Conservation (phyloP, 2,797 vertebrate genomes). For the Coranthus polyacanthus region DNA sequence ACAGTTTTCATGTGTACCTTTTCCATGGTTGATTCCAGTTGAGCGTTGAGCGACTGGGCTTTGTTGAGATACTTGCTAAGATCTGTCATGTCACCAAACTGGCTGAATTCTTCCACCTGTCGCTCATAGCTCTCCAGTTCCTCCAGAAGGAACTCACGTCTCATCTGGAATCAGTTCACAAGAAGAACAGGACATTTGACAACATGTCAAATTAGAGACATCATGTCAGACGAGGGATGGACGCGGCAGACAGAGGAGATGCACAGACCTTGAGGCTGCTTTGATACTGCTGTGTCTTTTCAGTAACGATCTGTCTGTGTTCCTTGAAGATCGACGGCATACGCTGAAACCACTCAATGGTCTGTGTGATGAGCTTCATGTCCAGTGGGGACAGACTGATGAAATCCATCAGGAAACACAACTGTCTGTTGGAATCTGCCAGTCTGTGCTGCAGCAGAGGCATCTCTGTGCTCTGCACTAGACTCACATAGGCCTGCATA, state of each 20-base stretch:
- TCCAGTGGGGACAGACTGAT: conserved; percentile 83
- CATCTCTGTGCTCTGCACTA: conserved; percentile 83
- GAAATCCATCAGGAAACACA: conserved; percentile 87
- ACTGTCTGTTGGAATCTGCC: conserved; percentile 80
- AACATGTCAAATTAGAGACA: too few species aligned
- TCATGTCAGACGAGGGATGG: not conserved
- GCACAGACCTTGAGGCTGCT: conserved; percentile 85
- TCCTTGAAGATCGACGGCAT: conserved; percentile 90
- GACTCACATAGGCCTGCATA: conserved; percentile 82
- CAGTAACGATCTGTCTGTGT: conserved; percentile 83
- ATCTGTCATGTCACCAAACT: conserved; percentile 85
- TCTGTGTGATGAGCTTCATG: conserved; percentile 83
- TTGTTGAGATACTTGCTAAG: conserved; percentile 89
- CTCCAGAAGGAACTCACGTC: conserved; percentile 85
- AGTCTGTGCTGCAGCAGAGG: conserved; percentile 83
- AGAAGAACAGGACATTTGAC: conserved; percentile 10
- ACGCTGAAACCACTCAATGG: conserved; percentile 87
- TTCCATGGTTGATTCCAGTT: conserved; percentile 86
- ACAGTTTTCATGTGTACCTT: conserved; percentile 79
- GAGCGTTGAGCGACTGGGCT: conserved; percentile 84
- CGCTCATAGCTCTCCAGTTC: conserved; percentile 87
- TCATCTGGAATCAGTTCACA: conserved; percentile 75
- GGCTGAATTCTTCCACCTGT: conserved; percentile 86
- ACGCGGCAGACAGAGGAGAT: conserved; percentile 1
- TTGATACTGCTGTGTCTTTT: conserved; percentile 88